Percentiles rank a stretch among this genome's conserved stretches.
phyloP scores from a whole-genome alignment of 2,113 vertebrate species.

The Lepus americanus region DNA sequence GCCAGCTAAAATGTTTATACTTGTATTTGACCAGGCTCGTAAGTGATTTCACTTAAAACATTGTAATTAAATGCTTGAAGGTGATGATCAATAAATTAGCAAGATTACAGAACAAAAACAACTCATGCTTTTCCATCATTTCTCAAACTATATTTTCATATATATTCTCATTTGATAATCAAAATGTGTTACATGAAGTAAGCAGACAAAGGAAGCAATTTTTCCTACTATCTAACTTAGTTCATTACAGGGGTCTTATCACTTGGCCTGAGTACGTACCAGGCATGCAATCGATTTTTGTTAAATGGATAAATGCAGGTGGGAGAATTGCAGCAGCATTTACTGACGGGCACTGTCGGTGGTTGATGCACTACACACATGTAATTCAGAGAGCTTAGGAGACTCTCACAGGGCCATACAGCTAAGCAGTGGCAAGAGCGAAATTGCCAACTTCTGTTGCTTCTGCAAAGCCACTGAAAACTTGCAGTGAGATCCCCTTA shows the following conservation, averaged over 20 bases:
- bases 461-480: not conserved
- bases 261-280: not conserved
- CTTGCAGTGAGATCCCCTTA: not conserved
- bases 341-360: not conserved
- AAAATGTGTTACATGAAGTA: slow-evolving; percentile 12
- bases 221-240: not conserved
- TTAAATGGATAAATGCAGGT: not conserved
- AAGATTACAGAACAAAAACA: not conserved
- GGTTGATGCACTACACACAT: not conserved
- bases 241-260: not conserved
- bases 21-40: not conserved
- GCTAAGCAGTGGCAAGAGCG: not conserved
- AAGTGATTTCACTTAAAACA: not conserved
- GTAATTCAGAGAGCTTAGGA: not conserved
- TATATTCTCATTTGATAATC: not conserved
- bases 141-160: slow-evolving; percentile 24
- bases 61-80: not conserved
- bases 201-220: not conserved
- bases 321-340: not conserved
- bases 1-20: not conserved
- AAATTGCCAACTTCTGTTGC: not conserved
- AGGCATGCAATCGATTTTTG: not conserved
- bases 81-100: not conserved
- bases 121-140: not conserved
- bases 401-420: not conserved